Percentiles rank a stretch among this genome's conserved stretches.
Conservation (phyloP, 2,797 vertebrate species). For the Cryptoblepharus egeriae region DNA sequence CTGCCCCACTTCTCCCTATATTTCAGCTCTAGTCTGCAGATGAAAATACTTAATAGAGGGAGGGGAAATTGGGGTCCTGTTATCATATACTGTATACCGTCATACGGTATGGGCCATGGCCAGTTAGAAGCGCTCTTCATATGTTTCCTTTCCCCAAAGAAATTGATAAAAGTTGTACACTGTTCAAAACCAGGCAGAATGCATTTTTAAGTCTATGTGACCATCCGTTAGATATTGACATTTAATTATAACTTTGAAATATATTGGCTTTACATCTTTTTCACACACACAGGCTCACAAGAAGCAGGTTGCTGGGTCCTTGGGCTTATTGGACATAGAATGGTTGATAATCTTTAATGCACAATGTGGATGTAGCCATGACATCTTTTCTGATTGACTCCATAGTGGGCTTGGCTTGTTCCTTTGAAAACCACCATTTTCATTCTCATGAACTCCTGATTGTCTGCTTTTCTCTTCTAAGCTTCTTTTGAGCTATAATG, state of each 20-base stretch:
- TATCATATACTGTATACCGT: too few relatives aligned
- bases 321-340: not conserved
- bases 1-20: too few relatives aligned
- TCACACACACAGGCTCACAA: too few relatives aligned
- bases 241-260: not conserved
- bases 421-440: not conserved
- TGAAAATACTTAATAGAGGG: too few relatives aligned
- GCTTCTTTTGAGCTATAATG: slow-evolving; percentile 9
- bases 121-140: too few relatives aligned
- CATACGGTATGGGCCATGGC: too few relatives aligned
- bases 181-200: too few relatives aligned
- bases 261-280: not conserved
- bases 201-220: too few relatives aligned
- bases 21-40: too few relatives aligned
- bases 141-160: too few relatives aligned
- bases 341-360: slow-evolving; percentile 11
- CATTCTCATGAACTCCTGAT: slow-evolving; percentile 7
- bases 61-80: too few relatives aligned
- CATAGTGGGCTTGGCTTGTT: not conserved
- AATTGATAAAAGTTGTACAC: too few relatives aligned
- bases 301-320: not conserved
- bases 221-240: not conserved
- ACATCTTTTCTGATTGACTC: not conserved
- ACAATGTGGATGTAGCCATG: not conserved
- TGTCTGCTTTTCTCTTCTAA: slow-evolving; percentile 37